Evolutionary conservation across 2,888 invertebrate species (phyloP), one percentile per base, ranked within the genome.

Genomic region (Meiosimyza decipiens): DNA sequence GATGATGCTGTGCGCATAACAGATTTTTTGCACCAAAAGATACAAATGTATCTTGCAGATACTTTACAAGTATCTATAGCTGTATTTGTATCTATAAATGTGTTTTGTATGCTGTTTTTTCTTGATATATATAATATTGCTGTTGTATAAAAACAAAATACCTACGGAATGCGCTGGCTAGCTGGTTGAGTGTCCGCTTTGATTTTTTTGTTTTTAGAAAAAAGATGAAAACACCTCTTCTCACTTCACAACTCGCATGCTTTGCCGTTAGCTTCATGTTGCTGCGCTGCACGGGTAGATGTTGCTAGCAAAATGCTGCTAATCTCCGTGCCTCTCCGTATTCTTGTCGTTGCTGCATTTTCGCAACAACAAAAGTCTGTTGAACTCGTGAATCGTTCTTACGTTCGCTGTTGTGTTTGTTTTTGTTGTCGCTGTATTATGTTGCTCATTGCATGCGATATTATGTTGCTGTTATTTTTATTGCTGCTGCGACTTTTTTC

Each of bases 381-480:
- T 69, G 68, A 69, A 69, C 68, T 69, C 50, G 55, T 67, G 57
- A 57, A n/a, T 40, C 55, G 33, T 52, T 65, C 51, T 49, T 50
- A 33, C 40, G 40, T 40, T 40, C 40, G 22, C 12, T 13, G 22
- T 15, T 60, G 16, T 60, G 28, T 47, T 16, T 50, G 69, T 13
- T 69, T 49, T 71, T 71, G 51, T 33, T 59, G 71, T 59, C 57
- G 54, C 33, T 55, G 63, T 70, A 65, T 74, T 50, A 71, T 72
- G 71, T 72, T 68, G 59, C 50, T 71, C 47, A 57, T 73, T 66
- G 60, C 62, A 62, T 73, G 69, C 73, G 71, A 66, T 73, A 71
- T 76, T 73, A 68, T 72, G 74, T 69, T 74, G 74, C 57, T 71
- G 72, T 74, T 74, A 57, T 68, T 72, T 71, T 74, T 74, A 51